Base-by-base conservation (phyloP, 1,140 invertebrate genomes). In the Drosophila suzukii region DNA sequence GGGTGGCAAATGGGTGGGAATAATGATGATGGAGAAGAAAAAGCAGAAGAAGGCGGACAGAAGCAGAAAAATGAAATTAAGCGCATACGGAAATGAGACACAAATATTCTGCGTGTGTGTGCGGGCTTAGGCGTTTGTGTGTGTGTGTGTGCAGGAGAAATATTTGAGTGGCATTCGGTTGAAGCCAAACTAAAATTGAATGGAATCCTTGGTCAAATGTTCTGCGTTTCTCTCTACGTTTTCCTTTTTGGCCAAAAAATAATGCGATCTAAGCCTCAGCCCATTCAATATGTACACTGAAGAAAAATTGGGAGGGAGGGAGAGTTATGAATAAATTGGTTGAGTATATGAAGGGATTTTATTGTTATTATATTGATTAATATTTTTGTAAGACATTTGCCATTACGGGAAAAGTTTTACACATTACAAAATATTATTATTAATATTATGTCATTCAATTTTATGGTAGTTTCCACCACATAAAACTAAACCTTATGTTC, bases 1-100 rank as follows among this genome's bases (percentile, higher is more conserved):
- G 67, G 49, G 11, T 46, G 57, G 53, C 38, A 8, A n/a, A 6
- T 24, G 70, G 51, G 56, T 17, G 63, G 58, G 53, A 80, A 80
- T 80, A 75, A 81, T 72, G 74, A 78, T 63, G 61, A 79, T 57
- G 70, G 56, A 41, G 63, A 55, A 61, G 67, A 56, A 10, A 32
- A 34, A 53, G 74, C 47, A 75, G 43, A 34, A 73, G 74, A 65
- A 82, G 65, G 55, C 57, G 50, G 61, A 59, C 43, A 76, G 54
- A 58, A 73, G 65, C 63, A 91, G 63, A 82, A 78, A 91, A 91
- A 80, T 75, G 68, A 91, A 91, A 88, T 84, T 83, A 88, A 89
- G 86, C 85, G 78, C 77, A 85, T 85, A 81, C 84, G 85, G 85
- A 89, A 89, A 89, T 89, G 81, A 89, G 85, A 90, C 85, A 90